Evolutionary conservation across 2,113 vertebrate species (phyloP), one percentile per base, ranked within the genome.

Genomic region (Chauna torquata): DNA sequence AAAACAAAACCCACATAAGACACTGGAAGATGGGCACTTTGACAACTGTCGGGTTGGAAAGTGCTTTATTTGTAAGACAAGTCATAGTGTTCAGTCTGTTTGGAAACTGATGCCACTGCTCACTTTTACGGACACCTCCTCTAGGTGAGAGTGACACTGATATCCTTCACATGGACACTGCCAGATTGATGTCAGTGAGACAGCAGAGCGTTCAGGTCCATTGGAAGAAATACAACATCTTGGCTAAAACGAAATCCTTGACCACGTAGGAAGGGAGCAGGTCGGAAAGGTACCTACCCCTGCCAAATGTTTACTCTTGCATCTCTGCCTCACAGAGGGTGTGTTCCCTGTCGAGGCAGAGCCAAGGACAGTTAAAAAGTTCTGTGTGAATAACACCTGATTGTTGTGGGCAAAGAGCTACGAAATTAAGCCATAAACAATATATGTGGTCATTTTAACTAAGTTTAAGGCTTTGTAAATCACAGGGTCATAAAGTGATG

Each of bases 401-500:
- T 94, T 97, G 96, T 90, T 84, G 85, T 96, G 94, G 93, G 94
- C 92, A 96, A 97, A 96, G 90, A 97, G 92, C 80, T 83, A 58
- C 88, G 84, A 95, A 97, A 98, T 98, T 97, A 97, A 97, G 95
- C 94, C 85, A 97, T 96, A 97, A 98, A 97, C 95, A 98, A 81
- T 75, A 64, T 91, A 91, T 95, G 94, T 97, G 94, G 95, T 96
- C 92, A 97, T 98, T 98, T 97, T 97, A 97, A 97, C 96, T 90
- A 94, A 97, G 96, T 97, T 97, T 97, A 96, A 98, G 68, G 82
- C 94, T 96, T 98, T 96, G 96, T 96, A 97, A 98, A 97, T 98
- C 96, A 97, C 90, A 92, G 94, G 95, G 94, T 94, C 96, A 96
- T 88, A 96, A 96, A 86, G 58, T 88, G 96, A 94, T 96, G 94